A percentile compares a stretch with the other conserved stretches of the same genome.
These are phyloP conservation scores for Agriopis marginaria DNA, from an alignment of 2,888 invertebrate genomes.

Conservation along the genomic window DNA sequence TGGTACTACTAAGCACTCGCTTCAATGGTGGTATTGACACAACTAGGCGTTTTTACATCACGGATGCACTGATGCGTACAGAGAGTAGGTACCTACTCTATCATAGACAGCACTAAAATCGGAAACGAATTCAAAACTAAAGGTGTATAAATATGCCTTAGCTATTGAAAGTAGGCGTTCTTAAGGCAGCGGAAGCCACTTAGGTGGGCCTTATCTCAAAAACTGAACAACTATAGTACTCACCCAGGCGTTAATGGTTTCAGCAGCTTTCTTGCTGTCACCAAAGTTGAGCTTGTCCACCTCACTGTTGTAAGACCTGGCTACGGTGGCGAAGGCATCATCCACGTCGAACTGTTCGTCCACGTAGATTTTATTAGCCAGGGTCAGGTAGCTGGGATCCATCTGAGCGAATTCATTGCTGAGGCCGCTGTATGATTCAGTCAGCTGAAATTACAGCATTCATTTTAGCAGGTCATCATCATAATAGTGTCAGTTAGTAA, in stretches of 20 bases:
- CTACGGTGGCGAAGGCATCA: slow-evolving; percentile 47
- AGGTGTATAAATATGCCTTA: no score
- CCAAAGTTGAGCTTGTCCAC: slow-evolving; percentile 56
- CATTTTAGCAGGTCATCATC: background rate
- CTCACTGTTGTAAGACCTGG: slow-evolving; percentile 52
- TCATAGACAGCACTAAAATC: no score
- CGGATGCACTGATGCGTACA: no score
- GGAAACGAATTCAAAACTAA: no score
- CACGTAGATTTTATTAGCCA: slow-evolving; percentile 64
- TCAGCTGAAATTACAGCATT: slow-evolving; percentile 47
- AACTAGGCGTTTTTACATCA: no score
- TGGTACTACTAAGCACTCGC: no score
- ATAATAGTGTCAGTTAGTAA: no score
- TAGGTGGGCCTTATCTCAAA: background rate
- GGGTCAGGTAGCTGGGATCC: slow-evolving; percentile 55
- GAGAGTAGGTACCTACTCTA: no score
- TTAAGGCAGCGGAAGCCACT: no score
- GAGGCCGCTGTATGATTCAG: slow-evolving; percentile 51
- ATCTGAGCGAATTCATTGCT: slow-evolving; percentile 51
- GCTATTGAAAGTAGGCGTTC: no score
- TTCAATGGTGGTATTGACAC: no score
- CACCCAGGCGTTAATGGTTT: slow-evolving; percentile 57
- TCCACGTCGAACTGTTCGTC: slow-evolving; percentile 46
- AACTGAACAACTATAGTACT: slow-evolving; percentile 15
- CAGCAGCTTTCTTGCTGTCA: slow-evolving; percentile 49